Evolutionary conservation across 2,888 invertebrate species (phyloP), one percentile per base, ranked within the genome.

Genomic region (Leptopilina drosophilae): DNA sequence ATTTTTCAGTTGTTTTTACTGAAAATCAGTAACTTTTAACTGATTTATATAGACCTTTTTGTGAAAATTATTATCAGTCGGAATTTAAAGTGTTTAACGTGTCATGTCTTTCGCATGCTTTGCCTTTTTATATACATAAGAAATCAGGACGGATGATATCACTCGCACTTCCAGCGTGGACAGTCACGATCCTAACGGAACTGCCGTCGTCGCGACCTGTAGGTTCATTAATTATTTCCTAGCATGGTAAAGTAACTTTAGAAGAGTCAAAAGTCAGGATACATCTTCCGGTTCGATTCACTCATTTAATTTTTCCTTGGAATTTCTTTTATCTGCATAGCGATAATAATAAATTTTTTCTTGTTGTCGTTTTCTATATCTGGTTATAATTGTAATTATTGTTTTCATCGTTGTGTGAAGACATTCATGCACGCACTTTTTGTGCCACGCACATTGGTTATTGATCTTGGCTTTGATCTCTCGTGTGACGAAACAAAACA

Each of bases 201-300:
- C 83, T 81, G 80, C 80, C 82, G 82, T 82, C 83, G 78, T 82
- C 83, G 78, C 79, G 83, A 83, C 83, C 79, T 81, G 80, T 77
- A 56, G 78, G 81, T 82, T 78, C 83, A 83, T 83, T 82, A 83
- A 83, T 83, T 80, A 83, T 83, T 82, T 83, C 79, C 82, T 80
- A 78, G 80, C 83, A 79, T 79, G 76, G 77, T 77, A 79, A 82
- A 78, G 80, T 80, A 79, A 42, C 73, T 81, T 79, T 64, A 80
- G 80, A 78, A 78, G 79, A 42, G 42, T 77, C 78, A 75, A 79
- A 80, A 83, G 83, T 83, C 83, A 83, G 81, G 83, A 82, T 79
- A 82, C 66, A 77, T 77, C 80, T 83, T 83, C 83, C 83, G 83
- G 83, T 81, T 73, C 9, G 53, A 53, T 33, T 33, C 69, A 6